Conservation (phyloP, 2,797 vertebrate genomes). For the Lepilemur ruficaudatus region DNA sequence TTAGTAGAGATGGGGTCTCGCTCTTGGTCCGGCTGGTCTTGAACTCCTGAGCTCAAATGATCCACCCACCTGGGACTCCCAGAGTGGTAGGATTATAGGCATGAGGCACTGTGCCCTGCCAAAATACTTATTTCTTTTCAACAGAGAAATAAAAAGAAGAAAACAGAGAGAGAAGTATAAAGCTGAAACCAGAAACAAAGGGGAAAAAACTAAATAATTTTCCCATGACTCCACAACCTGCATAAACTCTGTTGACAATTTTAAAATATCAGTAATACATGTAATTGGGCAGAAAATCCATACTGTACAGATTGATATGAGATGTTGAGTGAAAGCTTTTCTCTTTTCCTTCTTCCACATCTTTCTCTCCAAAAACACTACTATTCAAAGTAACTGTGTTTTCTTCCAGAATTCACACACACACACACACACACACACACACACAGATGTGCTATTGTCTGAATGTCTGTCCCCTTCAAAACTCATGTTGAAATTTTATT, state of each 20-base stretch:
- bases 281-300: neutral
- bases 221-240: neutral
- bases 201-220: neutral
- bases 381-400: neutral
- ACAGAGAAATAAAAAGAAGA: neutral
- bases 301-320: neutral
- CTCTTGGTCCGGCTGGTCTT: no score
- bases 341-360: neutral
- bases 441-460: neutral
- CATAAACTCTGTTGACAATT: neutral
- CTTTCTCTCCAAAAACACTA: neutral
- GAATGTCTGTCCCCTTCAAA: neutral
- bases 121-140: neutral
- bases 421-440: neutral
- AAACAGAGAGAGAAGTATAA: neutral
- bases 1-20: no score
- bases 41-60: no score
- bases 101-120: no score
- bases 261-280: neutral
- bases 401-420: neutral
- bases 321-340: neutral
- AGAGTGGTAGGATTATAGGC: no score
- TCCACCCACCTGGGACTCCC: no score
- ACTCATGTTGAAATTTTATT: neutral
- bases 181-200: neutral